Evolutionary conservation across 2,113 vertebrate genomes (phyloP).

Genomic region (Corvus hawaiiensis): DNA sequence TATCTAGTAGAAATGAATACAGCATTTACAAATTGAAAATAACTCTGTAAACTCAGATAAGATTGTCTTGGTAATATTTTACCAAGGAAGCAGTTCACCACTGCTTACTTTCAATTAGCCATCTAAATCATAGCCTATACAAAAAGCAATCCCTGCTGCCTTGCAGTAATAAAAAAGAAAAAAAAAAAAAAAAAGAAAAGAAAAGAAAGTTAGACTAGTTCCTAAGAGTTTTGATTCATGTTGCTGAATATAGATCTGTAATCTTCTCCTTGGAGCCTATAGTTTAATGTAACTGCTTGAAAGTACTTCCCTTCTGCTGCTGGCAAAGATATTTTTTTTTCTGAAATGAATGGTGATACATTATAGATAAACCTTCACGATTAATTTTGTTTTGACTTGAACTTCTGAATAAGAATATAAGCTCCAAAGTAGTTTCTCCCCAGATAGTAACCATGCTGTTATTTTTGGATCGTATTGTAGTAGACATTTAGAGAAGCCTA

Average conservation of each 20-base stretch:
- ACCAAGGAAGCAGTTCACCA: constrained; percentile 61
- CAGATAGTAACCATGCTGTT: constrained; percentile 22
- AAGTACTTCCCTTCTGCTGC: constrained; percentile 50
- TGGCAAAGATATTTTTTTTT: constrained; percentile 48
- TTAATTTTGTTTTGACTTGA: constrained; percentile 79
- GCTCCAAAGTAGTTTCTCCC: constrained; percentile 33
- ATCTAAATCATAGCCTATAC: constrained; percentile 70
- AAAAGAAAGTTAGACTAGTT: constrained; percentile 40
- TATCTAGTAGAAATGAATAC: constrained; percentile 66
- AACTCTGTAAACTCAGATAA: constrained; percentile 78
- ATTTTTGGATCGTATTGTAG: constrained; percentile 61
- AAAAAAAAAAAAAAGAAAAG: background rate
- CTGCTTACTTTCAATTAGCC: constrained; percentile 76
- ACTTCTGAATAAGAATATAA: constrained; percentile 50
- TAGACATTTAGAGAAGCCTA: constrained; percentile 32
- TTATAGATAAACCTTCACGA: constrained; percentile 73
- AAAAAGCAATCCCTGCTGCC: constrained; percentile 63
- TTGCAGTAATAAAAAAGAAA: background rate
- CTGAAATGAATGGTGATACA: constrained; percentile 66
- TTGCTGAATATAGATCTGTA: constrained; percentile 62
- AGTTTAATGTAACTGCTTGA: constrained; percentile 56
- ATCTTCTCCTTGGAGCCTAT: constrained; percentile 57
- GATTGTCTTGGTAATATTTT: constrained; percentile 72
- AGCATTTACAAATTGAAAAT: constrained; percentile 72
- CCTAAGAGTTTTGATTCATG: constrained; percentile 64